Percentiles rank a stretch among this genome's conserved stretches.
Evolutionary conservation across 2,113 vertebrate species (phyloP).

Genomic region (Pelecanoides urinatrix): DNA sequence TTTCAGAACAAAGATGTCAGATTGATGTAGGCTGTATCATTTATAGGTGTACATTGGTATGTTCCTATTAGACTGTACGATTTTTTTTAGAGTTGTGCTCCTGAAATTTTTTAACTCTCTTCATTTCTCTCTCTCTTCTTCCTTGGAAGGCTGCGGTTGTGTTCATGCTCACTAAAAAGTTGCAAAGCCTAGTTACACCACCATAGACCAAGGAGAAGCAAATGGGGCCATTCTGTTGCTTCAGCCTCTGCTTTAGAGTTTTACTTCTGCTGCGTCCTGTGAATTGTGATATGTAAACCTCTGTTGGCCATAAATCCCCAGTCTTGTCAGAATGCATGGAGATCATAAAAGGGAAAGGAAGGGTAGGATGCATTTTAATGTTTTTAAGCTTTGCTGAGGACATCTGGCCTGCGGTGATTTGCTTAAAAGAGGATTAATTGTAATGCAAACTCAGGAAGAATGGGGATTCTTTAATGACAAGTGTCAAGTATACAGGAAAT

Average conservation of each 20-base stretch:
- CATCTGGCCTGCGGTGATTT: conserved; percentile 36
- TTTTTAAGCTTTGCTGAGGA: conserved; percentile 32
- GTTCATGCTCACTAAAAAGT: not conserved
- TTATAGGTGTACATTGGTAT: not conserved
- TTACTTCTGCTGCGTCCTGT: not conserved
- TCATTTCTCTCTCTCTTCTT: not conserved
- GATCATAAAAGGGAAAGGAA: not conserved
- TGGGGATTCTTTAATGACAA: not conserved
- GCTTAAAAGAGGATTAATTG: conserved; percentile 57
- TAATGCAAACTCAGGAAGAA: conserved; percentile 36
- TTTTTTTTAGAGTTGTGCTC: not conserved
- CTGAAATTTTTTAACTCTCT: not conserved
- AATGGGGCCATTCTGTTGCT: not conserved
- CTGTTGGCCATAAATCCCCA: conserved; percentile 13
- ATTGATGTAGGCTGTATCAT: not conserved
- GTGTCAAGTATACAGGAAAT: conserved; percentile 2
- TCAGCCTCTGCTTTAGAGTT: not conserved
- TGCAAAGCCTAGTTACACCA: not conserved
- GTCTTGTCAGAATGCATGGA: not conserved
- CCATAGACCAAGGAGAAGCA: not conserved
- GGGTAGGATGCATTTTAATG: not conserved
- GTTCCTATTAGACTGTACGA: not conserved
- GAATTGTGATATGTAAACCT: not conserved
- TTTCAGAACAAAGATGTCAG: not conserved
- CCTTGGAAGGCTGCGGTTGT: not conserved